These are phyloP conservation scores for Acromyrmex charruanus DNA, from an alignment of 1,140 invertebrate species.

Conservation along the genomic window DNA sequence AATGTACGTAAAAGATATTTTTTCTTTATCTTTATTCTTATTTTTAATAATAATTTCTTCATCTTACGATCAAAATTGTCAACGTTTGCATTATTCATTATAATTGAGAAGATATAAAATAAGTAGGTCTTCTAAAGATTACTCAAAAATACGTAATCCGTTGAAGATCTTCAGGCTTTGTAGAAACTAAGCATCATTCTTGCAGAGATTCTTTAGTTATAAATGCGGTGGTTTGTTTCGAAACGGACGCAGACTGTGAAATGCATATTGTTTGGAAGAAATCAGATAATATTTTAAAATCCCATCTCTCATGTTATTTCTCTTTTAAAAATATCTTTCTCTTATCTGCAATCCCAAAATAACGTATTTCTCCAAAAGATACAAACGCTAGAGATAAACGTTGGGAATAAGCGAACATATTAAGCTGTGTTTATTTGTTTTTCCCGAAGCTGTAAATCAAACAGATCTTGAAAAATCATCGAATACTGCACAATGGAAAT, in stretches of 20 bases:
- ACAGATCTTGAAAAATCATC: slow-evolving; percentile 6
- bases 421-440: slow-evolving; percentile 14
- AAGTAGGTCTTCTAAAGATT: slow-evolving; percentile 36
- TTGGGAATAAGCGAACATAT: not conserved
- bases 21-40: too few species aligned
- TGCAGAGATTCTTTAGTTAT: slow-evolving; percentile 66
- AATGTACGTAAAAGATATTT: slow-evolving; percentile 24
- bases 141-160: slow-evolving; percentile 38
- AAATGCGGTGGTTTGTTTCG: slow-evolving; percentile 50
- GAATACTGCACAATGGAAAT: slow-evolving; percentile 31
- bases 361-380: not conserved
- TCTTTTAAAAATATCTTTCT: slow-evolving; percentile 10
- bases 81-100: slow-evolving; percentile 52
- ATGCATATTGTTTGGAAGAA: slow-evolving; percentile 55
- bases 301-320: not conserved
- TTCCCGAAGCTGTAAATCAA: slow-evolving; percentile 24
- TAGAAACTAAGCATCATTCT: slow-evolving; percentile 69
- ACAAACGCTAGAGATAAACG: not conserved
- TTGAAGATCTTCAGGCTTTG: slow-evolving; percentile 67
- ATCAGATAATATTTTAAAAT: slow-evolving; percentile 74
- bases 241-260: not conserved
- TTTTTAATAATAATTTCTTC: slow-evolving; percentile 6
- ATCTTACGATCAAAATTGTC: slow-evolving; percentile 34
- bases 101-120: slow-evolving; percentile 72
- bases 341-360: slow-evolving; percentile 17